Evolutionary conservation across 2,113 vertebrate species (phyloP), one percentile per base, ranked within the genome.

Genomic region (Andinoacara biseriatus): DNA sequence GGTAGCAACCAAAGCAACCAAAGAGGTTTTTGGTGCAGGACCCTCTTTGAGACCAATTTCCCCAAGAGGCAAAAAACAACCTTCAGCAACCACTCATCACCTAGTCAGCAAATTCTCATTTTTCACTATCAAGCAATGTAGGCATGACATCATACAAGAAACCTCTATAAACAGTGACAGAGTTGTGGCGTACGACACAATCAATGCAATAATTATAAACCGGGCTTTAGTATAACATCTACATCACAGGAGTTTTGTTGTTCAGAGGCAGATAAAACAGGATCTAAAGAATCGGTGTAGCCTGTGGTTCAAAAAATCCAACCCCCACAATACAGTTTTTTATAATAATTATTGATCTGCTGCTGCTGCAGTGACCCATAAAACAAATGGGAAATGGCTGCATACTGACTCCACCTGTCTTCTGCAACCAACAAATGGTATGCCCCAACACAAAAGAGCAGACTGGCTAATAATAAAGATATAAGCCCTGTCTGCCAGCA

Each of bases 401-500:
- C 60, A 63, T 72, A 13, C n/a, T 20, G 46, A 74, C 35, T 65
- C 52, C 38, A 7, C 33, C 56, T 80, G 57, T 17, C 49, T 46
- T 65, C 54, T 40, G 40, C 1, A 0, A 63, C 60, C 49, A 69
- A 78, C 75, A 82, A 31, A 33, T 72, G 26, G 11, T 72, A 54
- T 72, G 26, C 26, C 43, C 3, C 40, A 29, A 17, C 43, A 81
- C 26, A 46, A 54, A 54, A 18, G 17, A 78, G 54, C 58, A 81
- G 76, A 69, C 61, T 61, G 13, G 56, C 3, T 79, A 52, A 82
- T 76, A 65, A 63, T 60, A 65, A 18, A 20, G 4, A 79, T 60
- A 76, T 74, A 7, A 20, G 67, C 13, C 38, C 72, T 52, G 72
- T 49, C 63, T 80, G 26, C 0, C 29, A 54, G 20, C 33, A 49